phyloP scores from a whole-genome alignment of 1,140 invertebrate genomes.

The Anagrus nilaparvatae region DNA sequence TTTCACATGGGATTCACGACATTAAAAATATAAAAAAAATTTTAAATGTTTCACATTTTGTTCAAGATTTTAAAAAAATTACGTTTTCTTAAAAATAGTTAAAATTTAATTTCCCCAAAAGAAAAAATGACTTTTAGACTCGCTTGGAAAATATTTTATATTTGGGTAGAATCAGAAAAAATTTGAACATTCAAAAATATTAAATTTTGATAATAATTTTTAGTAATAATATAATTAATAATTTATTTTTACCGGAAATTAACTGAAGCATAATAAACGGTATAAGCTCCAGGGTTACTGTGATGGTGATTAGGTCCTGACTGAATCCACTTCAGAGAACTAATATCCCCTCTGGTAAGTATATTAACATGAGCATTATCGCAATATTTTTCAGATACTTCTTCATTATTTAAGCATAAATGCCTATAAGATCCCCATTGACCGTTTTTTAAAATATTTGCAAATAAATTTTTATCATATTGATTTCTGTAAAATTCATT shows the following conservation, averaged over 20 bases:
- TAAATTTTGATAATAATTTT: not conserved
- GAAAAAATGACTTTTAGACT: too few species aligned
- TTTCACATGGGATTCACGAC: too few species aligned
- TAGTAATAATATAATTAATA: not conserved
- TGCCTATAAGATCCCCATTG: constrained; percentile 78
- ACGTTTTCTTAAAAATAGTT: too few species aligned
- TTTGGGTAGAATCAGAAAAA: too few species aligned
- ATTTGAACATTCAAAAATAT: too few species aligned
- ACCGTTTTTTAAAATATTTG: constrained; percentile 59
- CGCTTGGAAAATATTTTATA: too few species aligned
- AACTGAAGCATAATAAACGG: constrained; percentile 52
- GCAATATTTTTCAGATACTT: constrained; percentile 36
- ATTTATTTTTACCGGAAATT: constrained; percentile 51
- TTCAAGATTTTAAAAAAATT: too few species aligned
- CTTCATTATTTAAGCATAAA: constrained; percentile 40
- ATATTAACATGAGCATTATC: constrained; percentile 71
- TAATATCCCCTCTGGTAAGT: constrained; percentile 70
- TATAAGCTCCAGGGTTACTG: constrained; percentile 19
- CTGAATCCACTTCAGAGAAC: constrained; percentile 75
- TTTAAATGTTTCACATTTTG: too few species aligned
- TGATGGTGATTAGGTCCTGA: constrained; percentile 41
- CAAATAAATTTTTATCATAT: constrained; percentile 57
- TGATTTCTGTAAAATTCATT: constrained; percentile 53
- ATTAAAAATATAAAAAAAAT: too few species aligned
- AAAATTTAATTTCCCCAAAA: too few species aligned